These are phyloP conservation scores for Seira ritae DNA, from an alignment of 2,888 invertebrate species.

Conservation along the genomic window DNA sequence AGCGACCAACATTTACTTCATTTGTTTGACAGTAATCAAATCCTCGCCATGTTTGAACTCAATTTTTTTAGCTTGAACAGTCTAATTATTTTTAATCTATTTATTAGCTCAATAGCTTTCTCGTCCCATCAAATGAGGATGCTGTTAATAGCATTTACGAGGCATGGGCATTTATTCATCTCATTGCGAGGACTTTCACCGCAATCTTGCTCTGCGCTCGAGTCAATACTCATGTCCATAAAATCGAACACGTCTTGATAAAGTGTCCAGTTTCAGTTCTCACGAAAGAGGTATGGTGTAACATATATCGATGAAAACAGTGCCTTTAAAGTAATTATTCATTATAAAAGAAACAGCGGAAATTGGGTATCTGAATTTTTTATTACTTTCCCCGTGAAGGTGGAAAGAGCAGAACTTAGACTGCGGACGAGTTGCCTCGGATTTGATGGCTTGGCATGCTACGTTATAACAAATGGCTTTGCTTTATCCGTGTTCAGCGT, in stretches of 20 bases:
- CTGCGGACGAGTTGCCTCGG: slow-evolving; percentile 51
- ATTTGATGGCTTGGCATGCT: slow-evolving; percentile 64
- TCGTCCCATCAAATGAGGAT: slow-evolving; percentile 42
- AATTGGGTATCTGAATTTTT: slow-evolving; percentile 12
- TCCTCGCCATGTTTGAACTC: too few relatives aligned
- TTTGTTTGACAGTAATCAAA: slow-evolving; percentile 67
- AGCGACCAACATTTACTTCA: slow-evolving; percentile 69
- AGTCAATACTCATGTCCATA: slow-evolving; percentile 63
- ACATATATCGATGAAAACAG: not conserved
- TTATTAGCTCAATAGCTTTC: slow-evolving; percentile 41
- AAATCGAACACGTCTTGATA: slow-evolving; percentile 48
- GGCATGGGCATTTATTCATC: slow-evolving; percentile 69
- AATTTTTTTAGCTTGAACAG: too few relatives aligned
- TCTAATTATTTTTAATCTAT: not conserved
- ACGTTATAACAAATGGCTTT: slow-evolving; percentile 64
- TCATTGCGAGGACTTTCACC: slow-evolving; percentile 53
- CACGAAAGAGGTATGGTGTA: slow-evolving; percentile 47
- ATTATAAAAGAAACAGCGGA: not conserved
- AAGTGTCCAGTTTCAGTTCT: slow-evolving; percentile 63
- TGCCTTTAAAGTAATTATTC: not conserved
- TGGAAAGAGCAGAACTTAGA: slow-evolving; percentile 57
- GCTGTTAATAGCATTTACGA: slow-evolving; percentile 56
- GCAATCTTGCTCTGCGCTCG: slow-evolving; percentile 55
- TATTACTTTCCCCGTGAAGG: slow-evolving; percentile 32
- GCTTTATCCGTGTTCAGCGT: slow-evolving; percentile 63